These are phyloP conservation scores for Pterostichus niger DNA, from an alignment of 2,888 invertebrate species.

Conservation along the genomic window DNA sequence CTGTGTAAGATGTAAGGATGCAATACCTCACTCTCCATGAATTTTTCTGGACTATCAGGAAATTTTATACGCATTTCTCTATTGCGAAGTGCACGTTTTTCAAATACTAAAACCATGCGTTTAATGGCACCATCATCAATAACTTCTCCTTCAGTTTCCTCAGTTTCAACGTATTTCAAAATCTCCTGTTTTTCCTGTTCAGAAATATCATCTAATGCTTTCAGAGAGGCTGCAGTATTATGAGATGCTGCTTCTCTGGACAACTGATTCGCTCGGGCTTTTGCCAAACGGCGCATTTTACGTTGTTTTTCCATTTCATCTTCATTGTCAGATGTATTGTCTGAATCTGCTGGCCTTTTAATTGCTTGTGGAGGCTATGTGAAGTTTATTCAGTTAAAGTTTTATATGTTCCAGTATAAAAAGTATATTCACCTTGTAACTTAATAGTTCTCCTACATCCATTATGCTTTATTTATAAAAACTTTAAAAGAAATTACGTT, in stretches of 20 bases:
- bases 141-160: slow-evolving; percentile 90
- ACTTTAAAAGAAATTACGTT: background rate
- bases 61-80: slow-evolving; percentile 99
- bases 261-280: slow-evolving; percentile 78
- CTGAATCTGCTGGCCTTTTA: slow-evolving; percentile 82
- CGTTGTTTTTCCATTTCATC: slow-evolving; percentile 82
- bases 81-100: slow-evolving; percentile 95
- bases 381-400: slow-evolving; percentile 52
- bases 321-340: slow-evolving; percentile 84
- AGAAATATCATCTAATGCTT: slow-evolving; percentile 79
- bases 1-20: too few species aligned
- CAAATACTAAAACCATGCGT: slow-evolving; percentile 93
- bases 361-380: slow-evolving; percentile 90
- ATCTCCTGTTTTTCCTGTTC: slow-evolving; percentile 90
- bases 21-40: slow-evolving; percentile 96
- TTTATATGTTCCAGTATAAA: slow-evolving; percentile 19
- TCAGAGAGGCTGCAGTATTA: slow-evolving; percentile 75
- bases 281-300: slow-evolving; percentile 82
- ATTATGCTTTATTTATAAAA: slow-evolving; percentile 72
- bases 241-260: slow-evolving; percentile 75
- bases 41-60: slow-evolving; percentile 97
- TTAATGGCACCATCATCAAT: slow-evolving; percentile 94
- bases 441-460: slow-evolving; percentile 81
- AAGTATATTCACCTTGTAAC: slow-evolving; percentile 78
- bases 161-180: slow-evolving; percentile 89